Conservation (phyloP, 92 coral and sea anemone species). For the Montipora capitata region DNA sequence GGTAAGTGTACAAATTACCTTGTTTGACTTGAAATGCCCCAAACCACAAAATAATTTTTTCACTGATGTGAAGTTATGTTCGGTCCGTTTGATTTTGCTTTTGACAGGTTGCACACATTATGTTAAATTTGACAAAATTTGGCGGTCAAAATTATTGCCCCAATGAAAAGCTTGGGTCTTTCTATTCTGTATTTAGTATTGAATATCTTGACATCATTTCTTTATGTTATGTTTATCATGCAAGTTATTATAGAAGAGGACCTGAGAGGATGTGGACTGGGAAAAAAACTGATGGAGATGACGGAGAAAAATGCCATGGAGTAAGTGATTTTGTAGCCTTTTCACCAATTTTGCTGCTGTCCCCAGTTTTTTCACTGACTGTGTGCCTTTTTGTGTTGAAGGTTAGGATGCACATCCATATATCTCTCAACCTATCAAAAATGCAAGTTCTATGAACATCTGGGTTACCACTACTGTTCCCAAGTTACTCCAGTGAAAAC, state of each 20-base stretch:
- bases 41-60: no score
- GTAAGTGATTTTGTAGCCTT: conserved; percentile 47
- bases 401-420: conserved; percentile 79
- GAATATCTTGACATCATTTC: neutral
- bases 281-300: conserved; percentile 88
- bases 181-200: neutral
- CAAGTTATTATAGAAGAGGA: conserved; percentile 82
- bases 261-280: conserved; percentile 89
- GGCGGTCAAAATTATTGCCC: no score
- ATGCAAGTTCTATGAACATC: conserved; percentile 89
- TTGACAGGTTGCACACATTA: no score
- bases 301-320: conserved; percentile 82
- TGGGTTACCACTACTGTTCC: conserved; percentile 86
- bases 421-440: conserved; percentile 89
- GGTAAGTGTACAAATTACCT: conserved; percentile 54
- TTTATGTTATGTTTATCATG: neutral
- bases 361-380: neutral
- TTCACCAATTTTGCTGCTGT: neutral
- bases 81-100: no score
- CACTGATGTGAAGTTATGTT: no score
- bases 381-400: conserved; percentile 4
- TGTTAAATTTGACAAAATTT: no score
- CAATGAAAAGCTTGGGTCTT: no score
- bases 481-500: conserved; percentile 86
- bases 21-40: no score